A percentile compares a stretch with the other conserved stretches of the same genome.
phyloP scores from a whole-genome alignment of 2,888 invertebrate species.

The Parelbella ahira region DNA sequence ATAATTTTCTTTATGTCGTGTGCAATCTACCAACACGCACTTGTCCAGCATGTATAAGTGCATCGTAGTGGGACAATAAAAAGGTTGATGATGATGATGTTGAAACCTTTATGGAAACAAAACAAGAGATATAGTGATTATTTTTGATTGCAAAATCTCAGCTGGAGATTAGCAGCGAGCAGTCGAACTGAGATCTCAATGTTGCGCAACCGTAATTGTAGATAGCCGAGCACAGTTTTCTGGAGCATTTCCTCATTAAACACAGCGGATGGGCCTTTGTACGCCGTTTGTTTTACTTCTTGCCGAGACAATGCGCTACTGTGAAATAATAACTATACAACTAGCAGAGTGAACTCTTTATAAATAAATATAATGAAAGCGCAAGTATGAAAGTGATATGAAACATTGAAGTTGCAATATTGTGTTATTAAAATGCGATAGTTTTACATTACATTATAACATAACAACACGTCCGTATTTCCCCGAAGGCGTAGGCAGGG shows the following conservation, averaged over 20 bases:
- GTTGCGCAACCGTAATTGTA: conserved; percentile 61
- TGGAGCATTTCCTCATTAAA: conserved; percentile 77
- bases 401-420: too few species aligned
- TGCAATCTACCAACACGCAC: too few species aligned
- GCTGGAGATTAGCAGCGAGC: conserved; percentile 39
- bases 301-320: conserved; percentile 44
- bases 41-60: too few species aligned
- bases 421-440: too few species aligned
- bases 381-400: too few species aligned
- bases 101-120: too few species aligned
- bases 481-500: too few species aligned
- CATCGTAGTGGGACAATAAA: too few species aligned
- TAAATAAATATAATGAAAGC: neutral
- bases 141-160: conserved; percentile 24
- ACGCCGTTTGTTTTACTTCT: conserved; percentile 30
- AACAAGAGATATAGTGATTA: neutral
- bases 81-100: too few species aligned
- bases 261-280: conserved; percentile 52
- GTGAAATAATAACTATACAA: conserved; percentile 21
- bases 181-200: conserved; percentile 45
- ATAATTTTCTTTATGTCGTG: too few species aligned
- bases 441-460: too few species aligned
- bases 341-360: neutral
- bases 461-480: too few species aligned
- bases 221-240: conserved; percentile 45